Evolutionary conservation across 2,797 vertebrate genomes (phyloP).

Genomic region (Muscicapa striata): DNA sequence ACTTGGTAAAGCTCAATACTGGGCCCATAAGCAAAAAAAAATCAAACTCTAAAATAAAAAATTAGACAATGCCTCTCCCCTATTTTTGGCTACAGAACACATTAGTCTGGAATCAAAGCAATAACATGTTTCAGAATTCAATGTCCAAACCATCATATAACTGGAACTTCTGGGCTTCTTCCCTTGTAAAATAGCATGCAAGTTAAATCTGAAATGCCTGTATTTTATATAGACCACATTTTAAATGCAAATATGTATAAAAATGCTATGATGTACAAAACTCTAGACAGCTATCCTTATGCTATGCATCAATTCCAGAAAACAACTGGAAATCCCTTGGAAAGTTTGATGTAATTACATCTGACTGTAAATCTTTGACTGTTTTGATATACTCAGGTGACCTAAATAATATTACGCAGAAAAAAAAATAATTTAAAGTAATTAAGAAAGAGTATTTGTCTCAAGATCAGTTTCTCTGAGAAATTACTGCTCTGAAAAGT

Average conservation of each 20-base stretch:
- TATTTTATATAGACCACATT: slow-evolving; percentile 25
- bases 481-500: not conserved
- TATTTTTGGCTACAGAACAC: not conserved
- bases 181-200: slow-evolving; percentile 18
- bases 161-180: not conserved
- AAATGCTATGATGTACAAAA: slow-evolving; percentile 1
- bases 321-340: slow-evolving; percentile 48
- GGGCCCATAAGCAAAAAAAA: not conserved
- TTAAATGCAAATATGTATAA: slow-evolving; percentile 13
- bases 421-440: not conserved
- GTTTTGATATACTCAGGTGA: slow-evolving; percentile 55
- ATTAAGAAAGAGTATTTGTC: slow-evolving; percentile 21
- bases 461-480: slow-evolving; percentile 12
- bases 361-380: slow-evolving; percentile 47
- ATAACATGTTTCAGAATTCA: slow-evolving; percentile 28
- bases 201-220: slow-evolving; percentile 34
- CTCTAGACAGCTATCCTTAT: slow-evolving; percentile 7
- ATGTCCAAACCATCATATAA: not conserved
- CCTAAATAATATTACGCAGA: not conserved
- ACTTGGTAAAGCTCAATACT: not conserved
- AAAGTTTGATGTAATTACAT: slow-evolving; percentile 50
- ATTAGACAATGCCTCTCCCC: not conserved
- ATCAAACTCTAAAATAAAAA: not conserved
- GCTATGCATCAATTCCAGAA: slow-evolving; percentile 65
- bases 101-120: slow-evolving; percentile 25